Conservation (phyloP, 35 echinoderm and acorn worm species). For the Strongylocentrotus purpuratus region DNA sequence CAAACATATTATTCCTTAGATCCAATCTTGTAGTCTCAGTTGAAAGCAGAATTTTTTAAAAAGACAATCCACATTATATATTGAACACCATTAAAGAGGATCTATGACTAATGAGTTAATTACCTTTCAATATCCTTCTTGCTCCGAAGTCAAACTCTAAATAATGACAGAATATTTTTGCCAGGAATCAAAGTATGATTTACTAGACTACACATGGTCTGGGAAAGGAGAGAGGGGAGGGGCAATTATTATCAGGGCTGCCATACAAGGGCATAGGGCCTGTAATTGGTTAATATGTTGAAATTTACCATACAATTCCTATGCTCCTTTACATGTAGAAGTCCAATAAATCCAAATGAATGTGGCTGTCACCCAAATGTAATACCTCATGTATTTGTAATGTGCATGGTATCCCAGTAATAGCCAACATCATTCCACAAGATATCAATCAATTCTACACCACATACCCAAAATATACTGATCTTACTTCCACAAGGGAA, state of each 20-base stretch:
- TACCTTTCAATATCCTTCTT: not conserved
- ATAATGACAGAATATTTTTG: not conserved
- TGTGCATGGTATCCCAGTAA: too few species aligned
- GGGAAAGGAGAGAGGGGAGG: not conserved
- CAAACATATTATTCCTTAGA: too few species aligned
- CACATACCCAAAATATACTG: not conserved
- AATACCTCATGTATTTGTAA: not conserved
- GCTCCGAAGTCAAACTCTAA: not conserved
- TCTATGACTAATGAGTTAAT: too few species aligned
- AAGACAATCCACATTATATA: too few species aligned
- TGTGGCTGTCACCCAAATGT: not conserved
- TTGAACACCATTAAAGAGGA: too few species aligned
- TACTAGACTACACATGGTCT: not conserved
- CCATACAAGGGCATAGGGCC: not conserved
- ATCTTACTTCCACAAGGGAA: not conserved
- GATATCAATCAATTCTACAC: not conserved
- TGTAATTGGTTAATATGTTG: slow-evolving; percentile 13
- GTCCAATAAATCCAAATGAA: not conserved
- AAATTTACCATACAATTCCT: not conserved
- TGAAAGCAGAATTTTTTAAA: too few species aligned
- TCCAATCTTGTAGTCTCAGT: too few species aligned
- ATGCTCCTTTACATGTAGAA: not conserved
- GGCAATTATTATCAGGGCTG: not conserved
- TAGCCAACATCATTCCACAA: too few species aligned
- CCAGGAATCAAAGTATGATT: not conserved